A percentile compares a stretch with the other conserved stretches of the same genome.
phyloP scores from a whole-genome alignment of 64 coral and sea anemone species.

The Hydrozoanthus tunicans region DNA sequence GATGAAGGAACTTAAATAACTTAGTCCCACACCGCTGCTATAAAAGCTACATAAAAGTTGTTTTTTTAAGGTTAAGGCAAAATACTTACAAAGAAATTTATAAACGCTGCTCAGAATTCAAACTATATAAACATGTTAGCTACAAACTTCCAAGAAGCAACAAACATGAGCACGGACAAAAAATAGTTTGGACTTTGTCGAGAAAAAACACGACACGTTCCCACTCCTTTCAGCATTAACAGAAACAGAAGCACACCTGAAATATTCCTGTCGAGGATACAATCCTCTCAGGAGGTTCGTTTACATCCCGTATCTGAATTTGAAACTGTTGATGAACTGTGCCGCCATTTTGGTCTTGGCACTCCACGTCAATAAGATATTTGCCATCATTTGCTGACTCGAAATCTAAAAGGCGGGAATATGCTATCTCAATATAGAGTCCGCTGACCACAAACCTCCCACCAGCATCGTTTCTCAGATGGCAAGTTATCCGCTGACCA shows the following conservation, averaged over 20 bases:
- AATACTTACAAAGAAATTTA: too few relatives aligned
- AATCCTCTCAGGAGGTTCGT: constrained; percentile 66
- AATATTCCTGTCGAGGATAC: constrained; percentile 54
- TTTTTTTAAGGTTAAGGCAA: too few relatives aligned
- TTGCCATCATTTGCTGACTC: constrained; percentile 55
- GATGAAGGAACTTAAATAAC: too few relatives aligned
- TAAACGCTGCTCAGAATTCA: too few relatives aligned
- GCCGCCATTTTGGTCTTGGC: constrained; percentile 77
- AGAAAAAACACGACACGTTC: too few relatives aligned
- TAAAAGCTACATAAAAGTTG: too few relatives aligned
- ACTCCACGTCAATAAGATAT: constrained; percentile 76
- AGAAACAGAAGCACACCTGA: constrained; percentile 35
- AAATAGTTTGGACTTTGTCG: too few relatives aligned
- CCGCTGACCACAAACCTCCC: constrained; percentile 72
- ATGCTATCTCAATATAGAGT: constrained; percentile 38
- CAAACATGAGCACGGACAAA: too few relatives aligned
- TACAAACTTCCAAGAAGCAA: too few relatives aligned
- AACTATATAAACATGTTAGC: too few relatives aligned
- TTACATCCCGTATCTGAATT: constrained; percentile 57
- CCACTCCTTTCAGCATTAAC: neutral
- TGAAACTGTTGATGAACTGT: constrained; percentile 65
- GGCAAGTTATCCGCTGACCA: constrained; percentile 65
- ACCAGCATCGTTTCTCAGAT: constrained; percentile 71
- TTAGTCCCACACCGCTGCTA: too few relatives aligned
- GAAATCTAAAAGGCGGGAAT: constrained; percentile 67